phyloP scores from a whole-genome alignment of 2,113 vertebrate species.

The Cyphomyrus plagiostoma region DNA sequence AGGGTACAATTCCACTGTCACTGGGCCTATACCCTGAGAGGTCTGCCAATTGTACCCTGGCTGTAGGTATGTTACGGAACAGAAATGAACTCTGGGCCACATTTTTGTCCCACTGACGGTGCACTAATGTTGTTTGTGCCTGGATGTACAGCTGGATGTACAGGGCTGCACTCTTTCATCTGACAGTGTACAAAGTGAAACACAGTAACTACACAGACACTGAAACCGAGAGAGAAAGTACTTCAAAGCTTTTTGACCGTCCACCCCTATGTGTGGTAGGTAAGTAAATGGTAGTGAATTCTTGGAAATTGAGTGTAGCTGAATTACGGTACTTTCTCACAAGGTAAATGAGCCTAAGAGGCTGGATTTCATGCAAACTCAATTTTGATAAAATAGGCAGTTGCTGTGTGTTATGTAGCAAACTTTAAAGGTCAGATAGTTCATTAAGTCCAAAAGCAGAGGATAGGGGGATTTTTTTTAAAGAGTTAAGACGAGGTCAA shows the following conservation, averaged over 20 bases:
- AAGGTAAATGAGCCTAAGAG: background rate
- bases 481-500: background rate
- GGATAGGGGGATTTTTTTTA: background rate
- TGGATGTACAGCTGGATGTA: background rate
- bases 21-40: background rate
- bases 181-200: background rate
- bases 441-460: background rate
- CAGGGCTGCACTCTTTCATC: background rate
- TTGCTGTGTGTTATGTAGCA: too few relatives aligned
- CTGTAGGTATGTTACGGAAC: background rate
- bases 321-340: background rate
- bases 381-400: too few relatives aligned
- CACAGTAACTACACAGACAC: background rate
- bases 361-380: too few relatives aligned
- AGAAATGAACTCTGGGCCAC: background rate
- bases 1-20: background rate
- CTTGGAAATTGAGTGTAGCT: background rate
- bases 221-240: background rate
- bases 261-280: background rate
- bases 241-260: background rate
- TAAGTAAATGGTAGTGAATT: background rate
- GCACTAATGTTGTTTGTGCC: background rate
- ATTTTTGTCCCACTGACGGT: background rate
- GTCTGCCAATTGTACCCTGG: background rate
- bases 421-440: too few relatives aligned